Percentiles rank a stretch among this genome's conserved stretches.
Evolutionary conservation across 2,797 vertebrate species (phyloP).

Genomic region (Chaenodraco wilsoni): DNA sequence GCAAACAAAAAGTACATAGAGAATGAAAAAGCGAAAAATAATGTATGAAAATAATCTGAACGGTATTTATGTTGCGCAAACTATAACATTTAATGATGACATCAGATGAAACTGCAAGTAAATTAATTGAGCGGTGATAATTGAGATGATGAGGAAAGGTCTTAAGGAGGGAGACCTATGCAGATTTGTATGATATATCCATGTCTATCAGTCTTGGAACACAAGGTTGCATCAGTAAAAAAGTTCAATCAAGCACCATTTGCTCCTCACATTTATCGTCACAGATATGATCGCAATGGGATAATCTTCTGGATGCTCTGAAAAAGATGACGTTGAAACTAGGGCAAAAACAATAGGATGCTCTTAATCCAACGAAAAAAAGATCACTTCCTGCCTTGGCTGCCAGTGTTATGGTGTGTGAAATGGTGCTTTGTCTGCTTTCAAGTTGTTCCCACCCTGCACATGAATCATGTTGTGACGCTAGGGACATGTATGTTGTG

Average conservation of each 20-base stretch:
- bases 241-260: background rate
- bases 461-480: slow-evolving; percentile 50
- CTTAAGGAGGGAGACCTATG: background rate
- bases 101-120: background rate
- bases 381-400: background rate
- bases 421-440: slow-evolving; percentile 52
- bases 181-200: background rate
- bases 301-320: background rate
- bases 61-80: background rate
- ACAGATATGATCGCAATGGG: background rate
- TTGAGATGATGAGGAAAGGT: background rate
- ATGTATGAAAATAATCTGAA: background rate
- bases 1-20: background rate
- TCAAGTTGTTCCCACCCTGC: slow-evolving; percentile 35
- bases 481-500: slow-evolving; percentile 26
- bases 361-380: slow-evolving; percentile 10
- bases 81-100: background rate
- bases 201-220: background rate
- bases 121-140: background rate
- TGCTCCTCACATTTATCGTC: background rate
- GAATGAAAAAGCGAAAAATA: background rate
- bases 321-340: slow-evolving; percentile 15
- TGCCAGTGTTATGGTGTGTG: slow-evolving; percentile 15
- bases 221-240: background rate
- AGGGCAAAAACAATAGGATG: background rate